These are phyloP conservation scores for Tragelaphus scriptus DNA, from an alignment of 2,113 vertebrate species.

Conservation along the genomic window DNA sequence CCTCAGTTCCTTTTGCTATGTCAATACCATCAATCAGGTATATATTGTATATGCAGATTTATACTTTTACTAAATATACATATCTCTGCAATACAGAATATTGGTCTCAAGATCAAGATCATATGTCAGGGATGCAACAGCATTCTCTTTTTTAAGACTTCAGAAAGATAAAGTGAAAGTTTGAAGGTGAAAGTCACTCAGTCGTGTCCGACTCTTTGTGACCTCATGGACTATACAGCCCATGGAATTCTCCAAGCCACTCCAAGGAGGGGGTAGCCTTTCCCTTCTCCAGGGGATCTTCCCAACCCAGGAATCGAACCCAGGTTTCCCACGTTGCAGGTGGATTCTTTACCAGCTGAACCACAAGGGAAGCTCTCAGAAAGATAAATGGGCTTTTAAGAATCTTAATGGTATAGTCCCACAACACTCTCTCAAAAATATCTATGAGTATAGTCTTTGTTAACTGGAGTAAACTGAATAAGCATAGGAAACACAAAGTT, in stretches of 20 bases:
- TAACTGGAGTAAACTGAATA: background rate
- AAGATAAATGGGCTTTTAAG: background rate
- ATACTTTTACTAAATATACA: background rate
- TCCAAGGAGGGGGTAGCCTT: background rate
- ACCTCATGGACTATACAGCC: background rate
- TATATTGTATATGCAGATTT: background rate
- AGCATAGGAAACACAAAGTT: background rate
- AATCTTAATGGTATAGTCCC: background rate
- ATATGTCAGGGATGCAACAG: background rate
- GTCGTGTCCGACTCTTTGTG: rapidly evolving
- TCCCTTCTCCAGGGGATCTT: background rate
- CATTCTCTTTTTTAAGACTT: background rate
- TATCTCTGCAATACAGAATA: background rate
- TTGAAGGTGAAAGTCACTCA: background rate
- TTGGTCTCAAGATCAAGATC: background rate
- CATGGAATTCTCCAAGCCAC: background rate
- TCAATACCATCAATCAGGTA: background rate
- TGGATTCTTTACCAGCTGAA: background rate
- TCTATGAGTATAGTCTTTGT: background rate
- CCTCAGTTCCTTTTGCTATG: background rate
- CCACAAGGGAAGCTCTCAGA: background rate
- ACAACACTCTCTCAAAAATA: background rate
- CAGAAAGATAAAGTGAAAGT: background rate
- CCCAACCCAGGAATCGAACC: background rate
- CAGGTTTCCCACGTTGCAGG: rapidly evolving